Base-by-base conservation (phyloP, 1,140 invertebrate species). In the Cotesia glomerata region DNA sequence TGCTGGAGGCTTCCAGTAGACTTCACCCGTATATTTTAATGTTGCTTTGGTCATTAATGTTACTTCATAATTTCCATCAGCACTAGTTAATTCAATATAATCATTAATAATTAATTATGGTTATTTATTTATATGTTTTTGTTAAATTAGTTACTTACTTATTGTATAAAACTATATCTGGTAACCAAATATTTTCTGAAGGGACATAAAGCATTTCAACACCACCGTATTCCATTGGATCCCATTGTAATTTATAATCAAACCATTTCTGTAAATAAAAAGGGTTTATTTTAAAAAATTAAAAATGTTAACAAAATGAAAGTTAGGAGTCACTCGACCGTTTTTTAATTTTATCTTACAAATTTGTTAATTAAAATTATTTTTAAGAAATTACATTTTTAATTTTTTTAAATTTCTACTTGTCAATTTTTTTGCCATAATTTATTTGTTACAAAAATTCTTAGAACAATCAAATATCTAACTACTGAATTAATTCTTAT, bases 1-100 rank as follows among this genome's bases (percentile, higher is more conserved):
- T 0, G 97, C 98, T 0, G 98, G 98, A 0, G 98, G 98, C 84
- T 97, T 97, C 98, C 97, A 99, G 61, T 93, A 91, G 11, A 98
- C 95, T 84, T 96, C 94, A 0, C 97, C 96, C 0, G 92, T 95
- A 78, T 94, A 95, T 76, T 94, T 94, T 0, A 97, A 86, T 3
- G 95, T 97, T 0, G 96, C 97, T 88, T 98, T 98, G 2, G 97
- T 98, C 95, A 98, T 98, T 11, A 98, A 87, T 1, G 96, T 97
- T 49, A 98, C 97, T 88, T 99, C 97, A 85, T 98, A 99, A 84
- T 98, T 98, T 14, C 97, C 97, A 88, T 99, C 97, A 80, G 94
- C 94, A 84, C 94, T 95, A 75, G n/a, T 81, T 78, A 73, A 78
- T 2, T 36, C 58, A 71, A 75, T 59, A 13, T 36, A 5, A 45